These are phyloP conservation scores for Tetragnatha montana DNA, from an alignment of 2,888 invertebrate species.

Conservation along the genomic window DNA sequence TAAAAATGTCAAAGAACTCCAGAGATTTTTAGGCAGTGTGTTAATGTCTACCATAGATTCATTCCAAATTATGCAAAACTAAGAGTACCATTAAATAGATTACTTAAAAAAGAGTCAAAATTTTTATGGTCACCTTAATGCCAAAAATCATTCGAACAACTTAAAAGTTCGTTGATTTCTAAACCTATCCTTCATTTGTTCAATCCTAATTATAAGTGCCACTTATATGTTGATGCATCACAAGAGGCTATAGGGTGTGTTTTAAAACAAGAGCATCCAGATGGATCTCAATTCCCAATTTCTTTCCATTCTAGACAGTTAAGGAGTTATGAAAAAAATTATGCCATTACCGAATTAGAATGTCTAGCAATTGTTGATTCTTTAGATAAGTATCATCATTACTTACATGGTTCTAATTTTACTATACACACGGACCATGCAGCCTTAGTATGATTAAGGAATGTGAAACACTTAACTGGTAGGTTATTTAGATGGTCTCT, in stretches of 20 bases:
- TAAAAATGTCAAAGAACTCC: not conserved
- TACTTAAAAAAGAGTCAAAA: not conserved
- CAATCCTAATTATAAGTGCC: not conserved
- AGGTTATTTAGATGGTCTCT: not conserved
- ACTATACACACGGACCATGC: conserved; percentile 5
- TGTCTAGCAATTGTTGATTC: conserved; percentile 16
- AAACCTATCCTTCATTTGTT: not conserved
- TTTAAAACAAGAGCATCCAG: not conserved
- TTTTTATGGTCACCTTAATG: not conserved
- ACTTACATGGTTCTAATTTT: not conserved
- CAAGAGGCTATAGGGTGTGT: not conserved
- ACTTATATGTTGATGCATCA: conserved; percentile 3
- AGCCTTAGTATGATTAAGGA: conserved; percentile 15
- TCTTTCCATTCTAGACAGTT: not conserved
- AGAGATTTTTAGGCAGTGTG: not conserved
- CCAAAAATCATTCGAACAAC: not conserved
- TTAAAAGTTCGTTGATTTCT: not conserved
- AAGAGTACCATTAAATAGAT: not conserved
- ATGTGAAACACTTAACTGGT: conserved; percentile 22
- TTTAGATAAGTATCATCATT: conserved; percentile 19
- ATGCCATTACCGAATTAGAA: conserved; percentile 18
- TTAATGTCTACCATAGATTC: conserved; percentile 9
- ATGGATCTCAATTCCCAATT: not conserved
- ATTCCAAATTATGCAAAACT: not conserved
- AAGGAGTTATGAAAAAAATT: conserved; percentile 24